Percentiles rank a stretch among this genome's conserved stretches.
These are phyloP conservation scores for Dorcus parallelipipedus DNA, from an alignment of 2,888 invertebrate genomes.

Conservation along the genomic window DNA sequence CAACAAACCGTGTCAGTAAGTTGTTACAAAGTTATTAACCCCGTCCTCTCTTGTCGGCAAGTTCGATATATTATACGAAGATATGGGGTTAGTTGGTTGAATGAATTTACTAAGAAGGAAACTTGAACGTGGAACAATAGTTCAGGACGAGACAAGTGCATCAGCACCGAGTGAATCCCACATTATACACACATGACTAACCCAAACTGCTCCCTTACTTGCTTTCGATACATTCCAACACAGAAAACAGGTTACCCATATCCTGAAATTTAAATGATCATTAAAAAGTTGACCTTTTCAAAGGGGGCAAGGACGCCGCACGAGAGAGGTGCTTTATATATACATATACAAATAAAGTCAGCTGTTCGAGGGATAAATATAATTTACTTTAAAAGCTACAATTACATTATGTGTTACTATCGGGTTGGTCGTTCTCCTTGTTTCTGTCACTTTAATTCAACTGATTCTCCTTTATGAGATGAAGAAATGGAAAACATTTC, in stretches of 20 bases:
- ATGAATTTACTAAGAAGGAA: conserved; percentile 16
- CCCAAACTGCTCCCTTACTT: conserved; percentile 15
- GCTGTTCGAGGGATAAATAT: conserved; percentile 26
- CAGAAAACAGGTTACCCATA: conserved; percentile 31
- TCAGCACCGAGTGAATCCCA: conserved; percentile 18
- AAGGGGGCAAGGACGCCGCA: conserved; percentile 32
- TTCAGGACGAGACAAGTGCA: conserved; percentile 19
- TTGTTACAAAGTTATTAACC: not conserved
- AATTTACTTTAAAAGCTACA: not conserved
- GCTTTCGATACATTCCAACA: conserved; percentile 22
- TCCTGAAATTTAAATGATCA: conserved; percentile 31
- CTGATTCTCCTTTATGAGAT: no score
- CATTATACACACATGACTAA: conserved; percentile 24
- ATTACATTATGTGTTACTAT: no score
- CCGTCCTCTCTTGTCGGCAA: not conserved
- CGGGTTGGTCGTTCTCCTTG: no score
- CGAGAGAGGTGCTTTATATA: conserved; percentile 13
- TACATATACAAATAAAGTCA: conserved; percentile 21
- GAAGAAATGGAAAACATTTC: no score
- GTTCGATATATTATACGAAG: not conserved
- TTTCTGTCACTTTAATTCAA: no score
- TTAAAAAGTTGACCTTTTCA: conserved; percentile 27
- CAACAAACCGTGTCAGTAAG: not conserved
- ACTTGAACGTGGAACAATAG: conserved; percentile 15
- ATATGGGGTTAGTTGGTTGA: conserved; percentile 1